Base-by-base conservation (phyloP, 2,797 vertebrate genomes). In the Acrocephalus scirpaceus region DNA sequence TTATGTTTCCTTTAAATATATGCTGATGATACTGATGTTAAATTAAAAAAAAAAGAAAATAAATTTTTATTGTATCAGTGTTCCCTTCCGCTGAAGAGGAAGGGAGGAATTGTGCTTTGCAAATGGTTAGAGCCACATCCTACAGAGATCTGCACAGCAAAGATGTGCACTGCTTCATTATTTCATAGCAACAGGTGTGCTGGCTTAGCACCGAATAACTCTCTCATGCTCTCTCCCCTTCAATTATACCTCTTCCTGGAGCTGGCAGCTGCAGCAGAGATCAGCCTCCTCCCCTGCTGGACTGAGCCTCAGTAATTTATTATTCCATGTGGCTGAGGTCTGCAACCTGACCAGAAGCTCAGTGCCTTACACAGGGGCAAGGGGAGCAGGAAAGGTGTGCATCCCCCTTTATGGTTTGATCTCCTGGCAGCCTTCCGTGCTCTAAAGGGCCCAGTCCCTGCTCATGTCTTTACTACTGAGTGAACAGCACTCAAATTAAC, bases 211-310 rank as follows among this genome's bases (percentile, higher is more conserved):
- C 71, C 0, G 73, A 86, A 40, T 61, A 45, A 77, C 71, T 79
- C 19, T 66, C 65, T 80, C 40, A 8, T 75, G 80, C 88, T 86
- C 91, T 86, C 87, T 96, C 71, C 89, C 44, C 56, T 58, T 81
- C 88, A 56, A 16, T 95, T 92, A 90, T 34, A 57, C 82, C 50
- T 91, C 85, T 92, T 93, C 95, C 86, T 92, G 91, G 87, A 82
- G 69, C 85, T 94, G 81, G 94, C 96, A 95, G 93, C 96, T 95
- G 76, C 93, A 88, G 30, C 73, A 88, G 77, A 94, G 73, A 89
- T 94, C 78, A 72, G 57, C 92, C 81, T 93, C 74, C 71, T 95
- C 83, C 86, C 86, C 95, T 92, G 80, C 88, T 91, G 88, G 45
- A 69, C 83, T 25, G 85, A 94, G 72, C 77, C 71, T 67, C 82